These are phyloP conservation scores for Pica pica DNA, from an alignment of 2,113 vertebrate genomes.

Conservation along the genomic window DNA sequence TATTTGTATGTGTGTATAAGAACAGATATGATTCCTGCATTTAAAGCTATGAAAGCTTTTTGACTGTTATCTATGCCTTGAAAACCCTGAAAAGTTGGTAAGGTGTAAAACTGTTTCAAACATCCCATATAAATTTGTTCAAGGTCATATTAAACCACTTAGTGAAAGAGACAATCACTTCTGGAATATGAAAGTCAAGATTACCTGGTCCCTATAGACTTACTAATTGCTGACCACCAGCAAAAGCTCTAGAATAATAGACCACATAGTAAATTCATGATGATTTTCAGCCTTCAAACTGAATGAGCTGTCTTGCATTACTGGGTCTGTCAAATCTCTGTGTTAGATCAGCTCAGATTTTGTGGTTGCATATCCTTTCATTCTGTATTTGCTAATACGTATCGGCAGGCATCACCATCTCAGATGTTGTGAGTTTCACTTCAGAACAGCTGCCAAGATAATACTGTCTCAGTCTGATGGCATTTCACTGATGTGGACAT, in stretches of 20 bases:
- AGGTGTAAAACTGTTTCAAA: background rate
- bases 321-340: background rate
- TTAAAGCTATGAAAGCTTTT: background rate
- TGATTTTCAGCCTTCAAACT: background rate
- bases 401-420: background rate
- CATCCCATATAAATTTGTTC: background rate
- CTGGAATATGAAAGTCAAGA: background rate
- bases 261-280: background rate
- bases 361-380: background rate
- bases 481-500: constrained; percentile 19
- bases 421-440: background rate
- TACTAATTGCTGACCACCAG: background rate
- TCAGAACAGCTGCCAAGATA: constrained; percentile 31
- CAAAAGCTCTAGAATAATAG: background rate
- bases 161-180: background rate
- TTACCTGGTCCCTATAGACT: background rate
- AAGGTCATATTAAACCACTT: background rate
- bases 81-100: background rate
- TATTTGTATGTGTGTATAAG: background rate
- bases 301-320: background rate
- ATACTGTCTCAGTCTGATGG: background rate
- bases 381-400: background rate
- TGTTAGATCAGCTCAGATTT: background rate
- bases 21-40: background rate
- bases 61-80: background rate